A percentile compares a stretch with the other conserved stretches of the same genome.
phyloP scores from a whole-genome alignment of 1,140 invertebrate species.

The Drosophila chauvacae region DNA sequence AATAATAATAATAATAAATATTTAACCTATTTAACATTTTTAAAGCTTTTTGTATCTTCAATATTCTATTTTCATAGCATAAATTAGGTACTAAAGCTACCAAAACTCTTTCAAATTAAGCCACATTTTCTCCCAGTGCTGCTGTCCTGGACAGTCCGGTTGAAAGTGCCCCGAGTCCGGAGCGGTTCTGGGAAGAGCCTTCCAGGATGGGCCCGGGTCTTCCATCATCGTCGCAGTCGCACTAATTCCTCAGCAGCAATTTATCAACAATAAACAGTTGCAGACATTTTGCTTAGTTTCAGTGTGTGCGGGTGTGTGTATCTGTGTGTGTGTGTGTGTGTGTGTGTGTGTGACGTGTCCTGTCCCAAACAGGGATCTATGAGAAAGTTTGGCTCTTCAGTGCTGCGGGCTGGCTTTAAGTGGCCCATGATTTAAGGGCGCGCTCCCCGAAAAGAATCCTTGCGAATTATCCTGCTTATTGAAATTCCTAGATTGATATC shows the following conservation, averaged over 20 bases:
- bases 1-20: too few species aligned
- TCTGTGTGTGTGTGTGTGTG: conserved; percentile 30
- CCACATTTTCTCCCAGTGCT: background rate
- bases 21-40: background rate
- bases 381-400: conserved; percentile 66
- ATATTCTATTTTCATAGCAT: background rate
- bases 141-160: conserved; percentile 42
- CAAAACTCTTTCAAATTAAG: background rate
- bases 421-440: conserved; percentile 38
- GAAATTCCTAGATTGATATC: conserved; percentile 48
- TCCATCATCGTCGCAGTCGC: conserved; percentile 78
- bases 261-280: conserved; percentile 83
- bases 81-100: background rate
- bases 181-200: conserved; percentile 29
- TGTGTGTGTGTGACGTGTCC: conserved; percentile 63
- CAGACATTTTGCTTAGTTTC: conserved; percentile 77
- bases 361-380: conserved; percentile 78
- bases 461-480: conserved; percentile 29
- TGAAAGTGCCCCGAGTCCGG: conserved; percentile 22
- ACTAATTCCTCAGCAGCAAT: conserved; percentile 81
- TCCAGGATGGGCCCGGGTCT: conserved; percentile 60
- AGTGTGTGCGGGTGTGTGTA: conserved; percentile 14
- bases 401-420: conserved; percentile 70
- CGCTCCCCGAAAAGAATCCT: conserved; percentile 10
- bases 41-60: background rate